Base-by-base conservation (phyloP, 2,888 invertebrate genomes). In the Xanthorhoe designata region DNA sequence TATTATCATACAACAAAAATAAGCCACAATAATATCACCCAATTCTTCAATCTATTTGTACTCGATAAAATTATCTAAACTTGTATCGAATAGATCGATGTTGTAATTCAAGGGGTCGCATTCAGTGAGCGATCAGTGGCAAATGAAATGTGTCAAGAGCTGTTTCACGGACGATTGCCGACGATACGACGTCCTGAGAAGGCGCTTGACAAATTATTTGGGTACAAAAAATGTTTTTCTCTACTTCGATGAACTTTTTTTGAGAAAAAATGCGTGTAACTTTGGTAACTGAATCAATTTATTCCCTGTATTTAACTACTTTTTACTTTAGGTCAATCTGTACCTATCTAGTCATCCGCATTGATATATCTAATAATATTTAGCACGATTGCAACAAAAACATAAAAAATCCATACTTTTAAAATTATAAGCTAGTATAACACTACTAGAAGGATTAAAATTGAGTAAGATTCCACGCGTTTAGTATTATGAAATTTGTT, bases 71-170 rank as follows among this genome's bases (percentile, higher is more conserved):
- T 75, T 78, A 83, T 81, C 73, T 77, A 6, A 17, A 64, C 75
- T 75, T 77, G 73, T 77, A 74, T 78, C 78, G 73, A 71, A 77
- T 75, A 77, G 78, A 84, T 84, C 76, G 81, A 81, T 80, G 78
- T 74, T 72, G 74, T 86, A 80, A 85, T 84, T 77, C 76, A 72
- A 67, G 79, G 80, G 76, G 81, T 82, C 77, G 78, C 78, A 70
- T 73, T 77, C 75, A 71, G 58, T 71, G 77, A 70, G 73, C 77
- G 72, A 80, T 82, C 82, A 78, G 83, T 79, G 80, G 78, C 86
- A 88, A 89, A 91, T 90, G 91, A 90, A 88, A 92, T 87, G 80
- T 89, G 92, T 91, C 92, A 86, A 78, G 88, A 85, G 84, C 82
- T 86, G 88, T 92, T 92, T 88, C 89, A 91, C 88, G 91, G 86